Base-by-base conservation (phyloP, 2,797 vertebrate species). In the Phrynocephalus guinanensis region DNA sequence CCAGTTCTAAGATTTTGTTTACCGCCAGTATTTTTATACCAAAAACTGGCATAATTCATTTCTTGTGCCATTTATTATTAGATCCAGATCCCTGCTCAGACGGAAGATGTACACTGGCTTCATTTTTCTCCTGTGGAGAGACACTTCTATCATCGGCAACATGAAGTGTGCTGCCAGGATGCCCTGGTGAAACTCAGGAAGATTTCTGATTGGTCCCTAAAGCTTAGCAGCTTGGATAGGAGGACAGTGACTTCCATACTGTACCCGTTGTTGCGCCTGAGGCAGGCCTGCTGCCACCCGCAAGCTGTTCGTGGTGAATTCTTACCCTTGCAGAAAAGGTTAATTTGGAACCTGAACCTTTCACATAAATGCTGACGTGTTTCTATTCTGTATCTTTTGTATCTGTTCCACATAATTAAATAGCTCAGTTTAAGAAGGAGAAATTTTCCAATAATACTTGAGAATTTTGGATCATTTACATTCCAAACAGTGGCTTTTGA, bases 281-380 rank as follows among this genome's bases (percentile, higher is more conserved):
- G 99, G 4, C 99, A 99, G 96, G 99, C 99, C 93, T 99, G 99
- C 97, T 99, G 99, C 96, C 99, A 99, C 86, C 99, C 99, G 0
- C 99, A 99, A 96, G 99, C 99, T 3, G 99, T 99, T 88, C 97
- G 99, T 60, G 99, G 99, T 81, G 99, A 99, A 94, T 99, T 99
- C 94, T 95, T 99, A 88, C 99, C 99, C 2, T 96, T 99, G 60
- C 99, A 99, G 91, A 99, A 99, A 96, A 99, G 99, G 99, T 99
- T 86, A 91, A 75, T 90, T 93, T 70, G 80, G n/a, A 73, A 5
- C 3, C 68, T 90, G 67, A 5, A 24, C 83, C 73, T 89, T 24
- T 50, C 20, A 70, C 6, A 6, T 84, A 68, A 79, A 63, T 66
- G 72, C 7, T 82, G 28, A 33, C 22, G 5, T 63, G 8, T 76